Conservation (phyloP, 2,797 vertebrate species). For the Apogon hyalosoma region DNA sequence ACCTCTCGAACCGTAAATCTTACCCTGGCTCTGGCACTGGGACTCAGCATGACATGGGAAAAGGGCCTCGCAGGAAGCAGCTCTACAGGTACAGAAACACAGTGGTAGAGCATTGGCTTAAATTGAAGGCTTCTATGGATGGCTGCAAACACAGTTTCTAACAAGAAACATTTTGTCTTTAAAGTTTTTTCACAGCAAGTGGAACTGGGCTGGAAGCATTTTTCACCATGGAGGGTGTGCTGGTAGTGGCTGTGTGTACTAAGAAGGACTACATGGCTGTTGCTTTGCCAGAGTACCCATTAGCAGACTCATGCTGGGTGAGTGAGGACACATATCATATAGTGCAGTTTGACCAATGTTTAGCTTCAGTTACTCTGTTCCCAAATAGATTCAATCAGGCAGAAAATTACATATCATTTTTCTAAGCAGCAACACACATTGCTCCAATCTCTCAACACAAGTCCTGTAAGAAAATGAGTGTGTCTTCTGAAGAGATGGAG, state of each 20-base stretch:
- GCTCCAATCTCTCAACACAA: background rate
- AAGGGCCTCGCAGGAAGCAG: conserved; percentile 89
- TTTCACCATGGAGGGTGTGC: conserved; percentile 90
- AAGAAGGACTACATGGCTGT: conserved; percentile 97
- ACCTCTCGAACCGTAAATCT: conserved; percentile 58
- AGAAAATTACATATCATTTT: conserved; percentile 11
- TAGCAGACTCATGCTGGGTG: conserved; percentile 92
- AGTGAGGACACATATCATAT: conserved; percentile 53
- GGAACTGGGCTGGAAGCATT: conserved; percentile 97
- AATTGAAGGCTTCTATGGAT: background rate
- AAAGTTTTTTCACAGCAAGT: conserved; percentile 92
- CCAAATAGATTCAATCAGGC: conserved; percentile 18
- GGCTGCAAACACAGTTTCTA: background rate
- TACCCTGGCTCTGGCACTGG: conserved; percentile 36
- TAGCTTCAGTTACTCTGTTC: conserved; percentile 21
- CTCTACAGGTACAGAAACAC: conserved; percentile 89
- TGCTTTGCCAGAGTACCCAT: conserved; percentile 86
- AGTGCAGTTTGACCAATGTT: background rate
- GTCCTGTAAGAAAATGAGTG: conserved; percentile 2
- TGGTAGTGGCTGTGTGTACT: conserved; percentile 97
- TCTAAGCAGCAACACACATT: background rate
- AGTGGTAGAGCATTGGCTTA: background rate
- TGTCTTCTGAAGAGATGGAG: background rate
- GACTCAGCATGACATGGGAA: conserved; percentile 74
- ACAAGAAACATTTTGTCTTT: conserved; percentile 21